Evolutionary conservation across 1,140 invertebrate species (phyloP).

Genomic region (Drosophila azteca): DNA sequence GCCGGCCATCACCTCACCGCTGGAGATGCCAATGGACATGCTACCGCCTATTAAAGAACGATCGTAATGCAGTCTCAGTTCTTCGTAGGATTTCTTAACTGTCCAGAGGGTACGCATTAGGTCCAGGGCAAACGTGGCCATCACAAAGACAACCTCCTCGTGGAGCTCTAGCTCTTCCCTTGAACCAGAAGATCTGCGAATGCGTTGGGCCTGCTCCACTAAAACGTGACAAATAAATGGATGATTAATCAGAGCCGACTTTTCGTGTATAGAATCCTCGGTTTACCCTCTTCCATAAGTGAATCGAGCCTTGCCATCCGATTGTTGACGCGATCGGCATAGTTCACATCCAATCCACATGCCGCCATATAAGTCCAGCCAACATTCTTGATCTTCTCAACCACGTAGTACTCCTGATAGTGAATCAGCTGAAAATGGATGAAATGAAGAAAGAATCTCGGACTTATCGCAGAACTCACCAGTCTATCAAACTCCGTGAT

Average conservation of each 20-base stretch:
- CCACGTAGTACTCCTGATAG: constrained; percentile 48
- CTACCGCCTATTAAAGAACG: constrained; percentile 12
- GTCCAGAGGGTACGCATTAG: constrained; percentile 45
- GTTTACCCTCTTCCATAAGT: constrained; percentile 5
- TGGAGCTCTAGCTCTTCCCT: not conserved
- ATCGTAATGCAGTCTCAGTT: constrained; percentile 1
- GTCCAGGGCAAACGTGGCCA: constrained; percentile 59
- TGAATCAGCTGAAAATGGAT: constrained; percentile 2
- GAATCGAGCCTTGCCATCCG: not conserved
- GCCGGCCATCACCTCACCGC: constrained; percentile 93
- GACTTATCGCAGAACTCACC: constrained; percentile 31
- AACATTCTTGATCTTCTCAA: constrained; percentile 96
- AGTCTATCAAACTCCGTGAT: constrained; percentile 93
- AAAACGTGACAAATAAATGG: too few relatives aligned
- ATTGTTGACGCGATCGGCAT: constrained; percentile 10
- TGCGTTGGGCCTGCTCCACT: constrained; percentile 19
- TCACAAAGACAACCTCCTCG: constrained; percentile 49
- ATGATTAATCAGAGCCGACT: not conserved
- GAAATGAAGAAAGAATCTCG: too few relatives aligned
- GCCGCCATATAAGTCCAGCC: constrained; percentile 97
- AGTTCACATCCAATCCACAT: constrained; percentile 89
- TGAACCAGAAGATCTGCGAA: not conserved
- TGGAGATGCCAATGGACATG: constrained; percentile 87
- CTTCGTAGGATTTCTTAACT: constrained; percentile 38
- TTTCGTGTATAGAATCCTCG: not conserved